These are phyloP conservation scores for Tor tambroides DNA, from an alignment of 2,113 vertebrate genomes.

Conservation along the genomic window DNA sequence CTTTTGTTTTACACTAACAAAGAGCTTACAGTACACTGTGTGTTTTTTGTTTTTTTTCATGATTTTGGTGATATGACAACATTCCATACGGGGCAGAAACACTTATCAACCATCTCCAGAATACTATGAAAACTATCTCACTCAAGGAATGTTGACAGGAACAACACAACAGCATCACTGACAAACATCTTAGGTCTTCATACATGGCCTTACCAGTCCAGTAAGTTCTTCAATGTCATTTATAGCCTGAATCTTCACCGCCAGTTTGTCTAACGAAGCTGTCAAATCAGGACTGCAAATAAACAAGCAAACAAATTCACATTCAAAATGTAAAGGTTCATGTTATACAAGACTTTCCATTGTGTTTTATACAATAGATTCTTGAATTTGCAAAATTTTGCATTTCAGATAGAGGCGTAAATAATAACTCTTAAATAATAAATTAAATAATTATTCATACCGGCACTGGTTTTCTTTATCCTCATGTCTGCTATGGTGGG, in stretches of 20 bases:
- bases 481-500: conserved; percentile 78
- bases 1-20: conserved; percentile 1
- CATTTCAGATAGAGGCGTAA: too few relatives aligned
- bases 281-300: conserved; percentile 79
- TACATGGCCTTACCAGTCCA: conserved; percentile 79
- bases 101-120: not conserved
- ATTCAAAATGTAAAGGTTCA: not conserved
- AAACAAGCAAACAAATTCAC: not conserved
- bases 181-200: not conserved
- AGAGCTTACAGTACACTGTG: not conserved
- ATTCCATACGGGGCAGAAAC: not conserved
- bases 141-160: not conserved
- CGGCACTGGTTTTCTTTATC: conserved; percentile 94
- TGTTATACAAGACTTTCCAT: not conserved
- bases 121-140: not conserved
- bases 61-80: not conserved
- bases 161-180: not conserved
- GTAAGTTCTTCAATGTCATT: conserved; percentile 88
- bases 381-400: not conserved
- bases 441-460: too few relatives aligned
- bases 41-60: not conserved
- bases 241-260: conserved; percentile 82
- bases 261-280: conserved; percentile 77
- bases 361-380: not conserved
- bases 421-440: too few relatives aligned